Percentiles rank a stretch among this genome's conserved stretches.
Evolutionary conservation across 2,888 invertebrate species (phyloP).

Genomic region (Aphrophora alni): DNA sequence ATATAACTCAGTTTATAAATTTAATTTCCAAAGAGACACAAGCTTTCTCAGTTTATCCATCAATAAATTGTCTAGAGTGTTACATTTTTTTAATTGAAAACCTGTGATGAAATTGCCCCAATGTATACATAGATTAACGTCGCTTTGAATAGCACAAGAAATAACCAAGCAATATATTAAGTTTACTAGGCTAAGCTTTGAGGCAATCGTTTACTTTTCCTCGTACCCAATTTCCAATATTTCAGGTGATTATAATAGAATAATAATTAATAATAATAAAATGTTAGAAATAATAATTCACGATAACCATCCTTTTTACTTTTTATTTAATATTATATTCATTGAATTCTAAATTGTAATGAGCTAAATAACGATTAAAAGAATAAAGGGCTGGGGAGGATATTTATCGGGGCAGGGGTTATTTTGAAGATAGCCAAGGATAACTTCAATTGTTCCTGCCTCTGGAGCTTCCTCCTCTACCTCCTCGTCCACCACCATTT

Average conservation of each 20-base stretch:
- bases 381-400: background rate
- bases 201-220: background rate
- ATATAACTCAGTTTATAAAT: too few relatives aligned
- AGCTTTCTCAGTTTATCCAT: too few relatives aligned
- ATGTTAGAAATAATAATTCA: slow-evolving; percentile 6
- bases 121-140: background rate
- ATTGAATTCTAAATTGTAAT: slow-evolving; percentile 6
- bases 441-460: slow-evolving; percentile 41
- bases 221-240: background rate
- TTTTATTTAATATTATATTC: slow-evolving; percentile 5
- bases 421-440: background rate
- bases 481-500: slow-evolving; percentile 56
- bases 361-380: slow-evolving; percentile 2
- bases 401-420: background rate
- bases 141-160: background rate
- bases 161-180: background rate
- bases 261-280: slow-evolving; percentile 9
- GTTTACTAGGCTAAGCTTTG: background rate
- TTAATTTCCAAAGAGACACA: too few relatives aligned
- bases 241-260: slow-evolving; percentile 1
- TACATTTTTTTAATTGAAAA: background rate
- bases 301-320: background rate
- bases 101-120: background rate
- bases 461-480: slow-evolving; percentile 52
- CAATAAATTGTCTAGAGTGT: too few relatives aligned